phyloP scores from a whole-genome alignment of 1,140 invertebrate species.

The Drosophila mojavensis region DNA sequence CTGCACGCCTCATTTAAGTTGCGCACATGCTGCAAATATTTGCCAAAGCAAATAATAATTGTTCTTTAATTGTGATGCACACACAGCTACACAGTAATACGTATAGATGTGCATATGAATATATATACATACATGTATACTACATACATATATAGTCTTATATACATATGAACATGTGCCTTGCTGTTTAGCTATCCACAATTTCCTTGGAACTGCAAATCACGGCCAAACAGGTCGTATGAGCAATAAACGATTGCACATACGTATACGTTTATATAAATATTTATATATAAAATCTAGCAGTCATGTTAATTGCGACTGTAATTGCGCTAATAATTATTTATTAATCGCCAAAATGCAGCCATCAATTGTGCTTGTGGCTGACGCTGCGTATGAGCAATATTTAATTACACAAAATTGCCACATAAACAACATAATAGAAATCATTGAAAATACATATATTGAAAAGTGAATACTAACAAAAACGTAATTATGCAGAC shows the following conservation, averaged over 20 bases:
- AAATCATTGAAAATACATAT: no score
- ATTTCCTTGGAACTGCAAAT: slow-evolving; percentile 62
- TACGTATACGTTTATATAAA: slow-evolving; percentile 20
- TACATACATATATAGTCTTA: not conserved
- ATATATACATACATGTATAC: not conserved
- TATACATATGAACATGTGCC: not conserved
- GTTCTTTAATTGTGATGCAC: slow-evolving; percentile 48
- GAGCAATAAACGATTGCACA: slow-evolving; percentile 48
- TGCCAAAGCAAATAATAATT: slow-evolving; percentile 56
- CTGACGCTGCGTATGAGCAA: slow-evolving; percentile 54
- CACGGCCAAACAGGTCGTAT: slow-evolving; percentile 51
- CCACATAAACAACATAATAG: no score
- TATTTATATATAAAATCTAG: slow-evolving; percentile 3
- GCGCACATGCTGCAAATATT: slow-evolving; percentile 53
- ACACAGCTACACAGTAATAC: not conserved
- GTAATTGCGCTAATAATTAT: slow-evolving; percentile 44
- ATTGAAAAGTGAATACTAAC: no score
- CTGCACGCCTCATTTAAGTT: slow-evolving; percentile 49
- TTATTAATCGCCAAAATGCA: slow-evolving; percentile 20
- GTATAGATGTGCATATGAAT: not conserved
- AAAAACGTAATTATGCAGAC: no score
- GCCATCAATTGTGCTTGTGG: not conserved
- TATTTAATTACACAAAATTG: not conserved
- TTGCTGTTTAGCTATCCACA: slow-evolving; percentile 30
- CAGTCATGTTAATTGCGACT: not conserved